These are phyloP conservation scores for Drosophila nr. perissopoda DNA, from an alignment of 2,888 invertebrate species.

Conservation along the genomic window DNA sequence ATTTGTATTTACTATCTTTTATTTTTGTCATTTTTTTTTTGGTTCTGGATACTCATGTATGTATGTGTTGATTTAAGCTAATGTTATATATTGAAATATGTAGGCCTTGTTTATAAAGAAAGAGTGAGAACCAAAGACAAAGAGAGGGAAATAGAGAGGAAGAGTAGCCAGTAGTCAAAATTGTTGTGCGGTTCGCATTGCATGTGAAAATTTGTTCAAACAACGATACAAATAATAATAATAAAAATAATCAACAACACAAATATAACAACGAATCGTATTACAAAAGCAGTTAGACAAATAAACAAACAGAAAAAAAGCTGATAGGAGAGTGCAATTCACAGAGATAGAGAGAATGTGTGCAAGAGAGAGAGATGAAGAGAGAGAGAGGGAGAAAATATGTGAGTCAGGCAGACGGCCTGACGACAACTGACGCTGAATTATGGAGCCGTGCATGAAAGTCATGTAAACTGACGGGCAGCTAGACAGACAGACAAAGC, in stretches of 20 bases:
- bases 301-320: slow-evolving; percentile 55
- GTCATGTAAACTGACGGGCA: slow-evolving; percentile 67
- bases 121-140: neutral
- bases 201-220: slow-evolving; percentile 78
- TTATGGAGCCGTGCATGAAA: slow-evolving; percentile 51
- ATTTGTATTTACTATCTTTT: slow-evolving; percentile 45
- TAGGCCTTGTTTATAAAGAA: slow-evolving; percentile 7
- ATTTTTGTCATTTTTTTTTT: slow-evolving; percentile 31
- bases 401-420: slow-evolving; percentile 60
- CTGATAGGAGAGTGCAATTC: slow-evolving; percentile 22
- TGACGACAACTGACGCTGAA: slow-evolving; percentile 70
- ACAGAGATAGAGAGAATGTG: neutral
- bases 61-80: slow-evolving; percentile 61
- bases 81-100: slow-evolving; percentile 44
- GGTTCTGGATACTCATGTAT: slow-evolving; percentile 28
- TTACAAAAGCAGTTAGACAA: slow-evolving; percentile 78
- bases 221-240: slow-evolving; percentile 70
- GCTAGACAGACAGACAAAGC: slow-evolving; percentile 34
- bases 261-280: slow-evolving; percentile 70
- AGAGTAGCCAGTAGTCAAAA: slow-evolving; percentile 4
- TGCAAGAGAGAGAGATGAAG: neutral
- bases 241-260: slow-evolving; percentile 74
- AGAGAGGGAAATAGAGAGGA: neutral
- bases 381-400: neutral
- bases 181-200: slow-evolving; percentile 38